Conservation (phyloP, 2,797 vertebrate species). For the Pempheris klunzingeri region DNA sequence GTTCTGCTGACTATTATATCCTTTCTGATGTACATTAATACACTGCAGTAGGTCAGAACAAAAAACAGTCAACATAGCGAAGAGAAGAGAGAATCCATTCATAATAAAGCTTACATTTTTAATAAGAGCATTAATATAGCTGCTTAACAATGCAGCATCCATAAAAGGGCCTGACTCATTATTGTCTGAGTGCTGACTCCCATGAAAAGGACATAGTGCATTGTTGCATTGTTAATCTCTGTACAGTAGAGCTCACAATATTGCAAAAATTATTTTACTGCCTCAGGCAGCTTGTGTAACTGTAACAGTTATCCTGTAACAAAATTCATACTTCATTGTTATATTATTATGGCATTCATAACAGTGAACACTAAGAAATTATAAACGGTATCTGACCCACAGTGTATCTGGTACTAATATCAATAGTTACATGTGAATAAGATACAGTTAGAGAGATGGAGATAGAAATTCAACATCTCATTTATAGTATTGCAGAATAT, state of each 20-base stretch:
- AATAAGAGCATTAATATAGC: slow-evolving; percentile 69
- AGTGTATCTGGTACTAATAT: background rate
- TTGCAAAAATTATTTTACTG: slow-evolving; percentile 2
- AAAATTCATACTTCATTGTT: background rate
- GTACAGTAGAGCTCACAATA: slow-evolving; percentile 15
- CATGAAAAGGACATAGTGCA: slow-evolving; percentile 46
- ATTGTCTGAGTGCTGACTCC: slow-evolving; percentile 51
- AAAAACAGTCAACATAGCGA: background rate
- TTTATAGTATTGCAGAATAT: slow-evolving; percentile 21
- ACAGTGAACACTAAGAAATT: slow-evolving; percentile 3
- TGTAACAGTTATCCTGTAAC: background rate
- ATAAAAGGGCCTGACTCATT: slow-evolving; percentile 66
- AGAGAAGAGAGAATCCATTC: slow-evolving; percentile 7
- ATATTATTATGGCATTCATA: background rate
- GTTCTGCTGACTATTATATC: background rate
- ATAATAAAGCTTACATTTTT: slow-evolving; percentile 53
- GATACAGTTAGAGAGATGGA: background rate
- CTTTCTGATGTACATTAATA: background rate
- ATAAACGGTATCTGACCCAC: background rate
- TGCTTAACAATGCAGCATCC: slow-evolving; percentile 63
- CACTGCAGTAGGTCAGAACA: background rate
- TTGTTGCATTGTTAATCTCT: slow-evolving; percentile 59
- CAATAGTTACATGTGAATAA: background rate
- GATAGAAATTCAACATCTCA: slow-evolving; percentile 19
- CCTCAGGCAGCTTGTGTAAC: slow-evolving; percentile 2